Conservation (phyloP, 1,140 invertebrate genomes). For the Bombus impatiens region DNA sequence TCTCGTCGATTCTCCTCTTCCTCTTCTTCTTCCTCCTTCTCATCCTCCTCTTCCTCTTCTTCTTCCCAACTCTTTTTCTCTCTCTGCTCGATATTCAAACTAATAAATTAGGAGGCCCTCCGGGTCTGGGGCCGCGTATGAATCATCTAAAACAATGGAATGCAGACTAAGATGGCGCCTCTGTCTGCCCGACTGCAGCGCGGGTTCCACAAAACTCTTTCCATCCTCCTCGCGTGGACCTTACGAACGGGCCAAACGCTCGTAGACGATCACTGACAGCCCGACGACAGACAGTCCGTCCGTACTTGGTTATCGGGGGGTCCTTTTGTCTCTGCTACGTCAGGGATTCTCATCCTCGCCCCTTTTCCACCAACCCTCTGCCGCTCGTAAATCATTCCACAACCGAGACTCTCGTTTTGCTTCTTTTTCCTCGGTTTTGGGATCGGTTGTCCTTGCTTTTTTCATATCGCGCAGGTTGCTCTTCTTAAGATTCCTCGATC, state of each 20-base stretch:
- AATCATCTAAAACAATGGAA: constrained; percentile 83
- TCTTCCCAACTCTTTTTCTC: constrained; percentile 40
- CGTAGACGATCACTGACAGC: constrained; percentile 64
- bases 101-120: constrained; percentile 71
- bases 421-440: constrained; percentile 8
- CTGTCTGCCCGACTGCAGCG: constrained; percentile 25
- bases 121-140: constrained; percentile 73
- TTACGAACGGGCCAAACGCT: constrained; percentile 48
- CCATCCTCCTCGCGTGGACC: constrained; percentile 15
- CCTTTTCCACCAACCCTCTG: constrained; percentile 14
- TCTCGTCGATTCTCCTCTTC: constrained; percentile 51
- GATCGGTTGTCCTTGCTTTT: too few species aligned
- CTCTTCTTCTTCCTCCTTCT: constrained; percentile 43
- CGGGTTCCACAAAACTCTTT: not conserved
- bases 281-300: constrained; percentile 71
- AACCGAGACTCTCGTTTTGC: not conserved
- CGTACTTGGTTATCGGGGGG: constrained; percentile 65
- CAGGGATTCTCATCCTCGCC: constrained; percentile 62
- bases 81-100: constrained; percentile 73
- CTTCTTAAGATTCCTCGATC: not conserved
- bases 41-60: constrained; percentile 39
- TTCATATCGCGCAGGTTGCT: not conserved
- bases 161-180: constrained; percentile 79
- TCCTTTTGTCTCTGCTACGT: constrained; percentile 68
- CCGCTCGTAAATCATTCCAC: constrained; percentile 60